Evolutionary conservation across 2,888 invertebrate species (phyloP), one percentile per base, ranked within the genome.

Genomic region (Hemistola chrysoprasaria): DNA sequence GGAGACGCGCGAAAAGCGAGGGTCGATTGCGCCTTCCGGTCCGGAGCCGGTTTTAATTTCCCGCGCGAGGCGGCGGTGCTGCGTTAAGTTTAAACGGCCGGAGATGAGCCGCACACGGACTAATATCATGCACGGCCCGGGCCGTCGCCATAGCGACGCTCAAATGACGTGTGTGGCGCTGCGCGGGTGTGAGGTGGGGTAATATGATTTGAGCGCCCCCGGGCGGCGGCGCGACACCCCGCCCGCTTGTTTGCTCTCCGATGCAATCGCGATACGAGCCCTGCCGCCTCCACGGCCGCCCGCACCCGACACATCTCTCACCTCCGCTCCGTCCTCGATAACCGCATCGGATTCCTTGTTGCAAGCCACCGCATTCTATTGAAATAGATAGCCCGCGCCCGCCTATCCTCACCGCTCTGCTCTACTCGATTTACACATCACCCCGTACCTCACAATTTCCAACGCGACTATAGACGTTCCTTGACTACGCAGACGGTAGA

Each of bases 71-170:
- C 64, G 66, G 66, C 57, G 66, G 66, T 56, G 66, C 70, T 74
- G 79, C 78, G 79, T 79, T 84, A 80, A 80, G 78, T 83, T 79
- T 83, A 83, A 88, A 82, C 83, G 83, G 65, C 79, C 83, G 85
- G 84, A 85, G 86, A 88, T 88, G 88, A 89, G 85, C 74, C 78
- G 69, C 78, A 74, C 78, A 79, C 81, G 82, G 75, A 84, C 85
- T 87, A 87, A 87, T 87, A 82, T 87, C 81, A 87, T 86, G 87
- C 86, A 86, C 78, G 83, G 78, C 91, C 91, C 91, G 91, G 91
- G 91, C 90, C 82, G 91, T 92, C 90, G 90, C 90, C 91, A 90
- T 91, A 89, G 91, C 90, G 90, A 92, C 91, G 89, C 90, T 90
- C 90, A 91, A 90, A 91, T 91, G 91, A 91, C 91, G 92, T 91